A percentile compares a stretch with the other conserved stretches of the same genome.
These are phyloP conservation scores for Euthynnus affinis DNA, from an alignment of 2,797 vertebrate genomes.

Conservation along the genomic window DNA sequence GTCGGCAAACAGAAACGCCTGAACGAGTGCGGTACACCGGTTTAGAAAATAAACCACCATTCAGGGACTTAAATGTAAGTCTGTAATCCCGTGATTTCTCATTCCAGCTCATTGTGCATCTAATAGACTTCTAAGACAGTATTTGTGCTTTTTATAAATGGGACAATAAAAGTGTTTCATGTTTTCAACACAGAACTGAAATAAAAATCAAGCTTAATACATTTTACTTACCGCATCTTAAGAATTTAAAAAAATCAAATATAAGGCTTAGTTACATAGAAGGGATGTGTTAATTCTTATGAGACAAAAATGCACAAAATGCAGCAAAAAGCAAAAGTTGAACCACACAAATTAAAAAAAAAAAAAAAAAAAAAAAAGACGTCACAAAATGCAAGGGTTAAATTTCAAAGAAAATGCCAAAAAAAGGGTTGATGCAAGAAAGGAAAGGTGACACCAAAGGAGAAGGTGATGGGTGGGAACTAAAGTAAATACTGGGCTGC, in stretches of 20 bases:
- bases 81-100: not conserved
- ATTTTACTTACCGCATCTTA: constrained; percentile 55
- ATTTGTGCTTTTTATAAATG: not conserved
- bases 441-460: constrained; percentile 31
- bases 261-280: constrained; percentile 20
- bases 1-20: not conserved
- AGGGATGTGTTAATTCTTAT: constrained; percentile 30
- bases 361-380: too few relatives aligned
- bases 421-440: constrained; percentile 47
- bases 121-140: not conserved
- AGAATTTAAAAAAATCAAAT: not conserved
- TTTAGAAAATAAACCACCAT: not conserved
- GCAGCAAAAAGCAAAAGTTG: constrained; percentile 42
- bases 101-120: not conserved
- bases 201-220: not conserved
- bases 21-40: too few relatives aligned
- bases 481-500: constrained; percentile 32
- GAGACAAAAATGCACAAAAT: constrained; percentile 61
- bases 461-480: constrained; percentile 38
- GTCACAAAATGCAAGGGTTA: constrained; percentile 68
- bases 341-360: constrained; percentile 35
- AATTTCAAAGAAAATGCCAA: constrained; percentile 51
- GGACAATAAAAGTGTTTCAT: not conserved
- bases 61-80: not conserved
- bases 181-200: not conserved